Evolutionary conservation across 2,113 vertebrate genomes (phyloP).

Genomic region (Rynchops niger): DNA sequence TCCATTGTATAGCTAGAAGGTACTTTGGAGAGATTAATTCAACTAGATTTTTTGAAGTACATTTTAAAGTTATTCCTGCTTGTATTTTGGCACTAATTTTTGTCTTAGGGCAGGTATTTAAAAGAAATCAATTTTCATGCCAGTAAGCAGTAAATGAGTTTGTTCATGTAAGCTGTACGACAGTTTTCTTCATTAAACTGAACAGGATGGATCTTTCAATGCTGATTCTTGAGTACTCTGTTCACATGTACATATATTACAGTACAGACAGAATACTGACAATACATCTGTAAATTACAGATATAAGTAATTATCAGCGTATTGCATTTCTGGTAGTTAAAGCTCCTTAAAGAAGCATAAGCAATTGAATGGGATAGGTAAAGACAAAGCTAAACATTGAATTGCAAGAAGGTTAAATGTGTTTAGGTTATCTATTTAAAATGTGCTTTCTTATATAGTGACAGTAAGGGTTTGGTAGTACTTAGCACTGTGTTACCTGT

Average conservation of each 20-base stretch:
- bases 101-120: neutral
- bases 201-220: neutral
- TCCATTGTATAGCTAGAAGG: neutral
- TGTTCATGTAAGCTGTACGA: neutral
- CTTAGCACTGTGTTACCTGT: neutral
- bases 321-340: neutral
- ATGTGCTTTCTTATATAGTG: neutral
- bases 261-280: neutral
- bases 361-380: neutral
- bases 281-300: neutral
- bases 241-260: neutral
- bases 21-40: neutral
- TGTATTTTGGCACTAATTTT: neutral
- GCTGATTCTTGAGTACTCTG: neutral
- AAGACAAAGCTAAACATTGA: neutral
- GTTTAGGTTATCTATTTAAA: neutral
- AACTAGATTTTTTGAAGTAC: neutral
- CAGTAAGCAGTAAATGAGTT: neutral
- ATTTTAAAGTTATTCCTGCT: neutral
- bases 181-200: neutral
- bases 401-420: neutral
- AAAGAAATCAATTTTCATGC: neutral
- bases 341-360: neutral
- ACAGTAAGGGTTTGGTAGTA: neutral
- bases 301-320: fast-evolving